Base-by-base conservation (phyloP, 2,113 vertebrate species). In the Hippocampus guttulatus region DNA sequence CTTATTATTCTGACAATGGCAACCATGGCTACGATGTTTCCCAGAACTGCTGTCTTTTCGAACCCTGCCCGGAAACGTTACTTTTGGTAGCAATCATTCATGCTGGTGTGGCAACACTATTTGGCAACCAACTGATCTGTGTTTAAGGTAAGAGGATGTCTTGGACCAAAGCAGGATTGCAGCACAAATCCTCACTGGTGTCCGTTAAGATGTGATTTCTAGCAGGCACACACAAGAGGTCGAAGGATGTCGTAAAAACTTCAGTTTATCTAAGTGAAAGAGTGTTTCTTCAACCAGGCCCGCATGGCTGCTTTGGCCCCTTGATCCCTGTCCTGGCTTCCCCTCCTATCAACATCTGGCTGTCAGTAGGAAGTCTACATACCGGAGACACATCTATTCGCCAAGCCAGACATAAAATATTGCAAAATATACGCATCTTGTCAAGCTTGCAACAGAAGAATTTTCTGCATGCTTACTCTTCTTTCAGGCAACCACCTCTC, bases 381-480 rank as follows among this genome's bases (percentile, higher is more conserved):
- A 79, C 41, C 43, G 41, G 64, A 65, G 82, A 79, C 64, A 67
- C 66, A 73, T 84, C 73, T 68, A 79, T 85, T 82, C 80, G 76
- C 75, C 81, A 79, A 79, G 80, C 76, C 71, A 81, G 71, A 82
- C 74, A 80, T 81, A 81, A 76, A 73, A 76, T 85, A 82, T 83
- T 88, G 82, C 85, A 85, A 85, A 83, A 87, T 78, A 79, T 73
- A 75, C 71, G 68, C 65, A 71, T 83, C 79, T 79, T 76, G 73
- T 83, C 77, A 74, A 78, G 64, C 73, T 81, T 79, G 73, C 75
- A 77, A 83, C 68, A 79, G 68, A 15, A 7, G 71, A 61, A 76
- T 73, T 81, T 83, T 60, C 69, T 76, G 77, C 76, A 71, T 81
- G 77, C 80, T 78, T 87, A 80, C 73, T 66, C 73, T 51, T 5